phyloP scores from a whole-genome alignment of 2,797 vertebrate species.

The Psittacula derbiana region DNA sequence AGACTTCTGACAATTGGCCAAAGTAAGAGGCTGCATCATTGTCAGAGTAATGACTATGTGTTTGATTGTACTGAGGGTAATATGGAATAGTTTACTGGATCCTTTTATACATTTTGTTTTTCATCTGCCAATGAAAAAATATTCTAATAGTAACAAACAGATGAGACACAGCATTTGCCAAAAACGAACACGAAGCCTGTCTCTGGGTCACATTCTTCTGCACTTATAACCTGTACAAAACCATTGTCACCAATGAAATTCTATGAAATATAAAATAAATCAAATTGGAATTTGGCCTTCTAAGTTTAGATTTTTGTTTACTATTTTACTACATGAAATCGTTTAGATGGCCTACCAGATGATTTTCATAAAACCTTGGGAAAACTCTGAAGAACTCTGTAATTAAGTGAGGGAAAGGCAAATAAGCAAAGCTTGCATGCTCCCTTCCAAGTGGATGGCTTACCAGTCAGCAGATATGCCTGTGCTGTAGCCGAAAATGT shows the following conservation, averaged over 20 bases:
- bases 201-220: conserved; percentile 32
- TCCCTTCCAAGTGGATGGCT: background rate
- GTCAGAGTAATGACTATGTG: background rate
- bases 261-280: background rate
- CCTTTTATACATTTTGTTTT: conserved; percentile 30
- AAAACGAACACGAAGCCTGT: conserved; percentile 14
- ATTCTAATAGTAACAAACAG: conserved; percentile 49
- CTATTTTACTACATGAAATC: background rate
- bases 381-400: background rate
- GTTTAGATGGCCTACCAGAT: background rate
- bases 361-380: conserved; percentile 24
- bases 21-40: conserved; percentile 1
- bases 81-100: conserved; percentile 44
- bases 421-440: background rate
- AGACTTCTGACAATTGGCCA: background rate
- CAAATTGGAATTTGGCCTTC: background rate
- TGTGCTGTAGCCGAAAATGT: background rate
- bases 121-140: conserved; percentile 46
- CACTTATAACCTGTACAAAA: conserved; percentile 48
- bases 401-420: background rate
- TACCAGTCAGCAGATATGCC: background rate
- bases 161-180: conserved; percentile 48
- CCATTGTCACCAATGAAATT: background rate
- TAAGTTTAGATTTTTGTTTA: background rate
- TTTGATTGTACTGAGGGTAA: background rate